Base-by-base conservation (phyloP, 2,888 invertebrate genomes). In the Lasioglossum oenotherae region DNA sequence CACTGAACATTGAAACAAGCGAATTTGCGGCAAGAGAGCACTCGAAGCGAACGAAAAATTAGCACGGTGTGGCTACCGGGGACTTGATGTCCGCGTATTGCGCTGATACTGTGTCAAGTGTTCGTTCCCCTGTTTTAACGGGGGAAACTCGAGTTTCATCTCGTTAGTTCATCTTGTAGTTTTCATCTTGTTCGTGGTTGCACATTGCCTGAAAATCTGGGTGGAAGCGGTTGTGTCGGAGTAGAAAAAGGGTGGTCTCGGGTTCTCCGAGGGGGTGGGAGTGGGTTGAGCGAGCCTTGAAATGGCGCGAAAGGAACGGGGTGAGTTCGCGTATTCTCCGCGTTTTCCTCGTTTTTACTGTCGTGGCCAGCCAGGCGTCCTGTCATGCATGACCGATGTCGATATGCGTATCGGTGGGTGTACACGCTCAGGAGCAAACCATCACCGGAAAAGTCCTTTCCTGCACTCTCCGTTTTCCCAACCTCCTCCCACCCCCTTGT, bases 361-460 rank as follows among this genome's bases (percentile, higher is more conserved):
- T 93, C 94, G 93, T 94, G 94, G 90, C 94, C 94, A 94, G 94
- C 93, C 93, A 94, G 94, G 94, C 94, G 94, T 94, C 92, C 90
- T 92, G 92, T 92, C 93, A 94, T 94, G 94, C 94, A 94, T 94
- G 93, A 93, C 92, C 93, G 94, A 94, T 94, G 93, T 91, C 94
- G 94, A 94, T 94, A 94, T 92, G 93, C 92, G 92, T 93, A 92
- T 89, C 90, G 87, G 91, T 89, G 76, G 64, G 69, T 78, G 64
- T 88, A 93, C 92, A 92, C 87, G 91, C 89, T 89, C 89, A 88
- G 90, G 90, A 92, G 92, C 93, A 92, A 91, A 88, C 86, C 88
- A 78, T 82, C 90, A 84, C 81, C 87, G 87, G 80, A 83, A 88
- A 85, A 86, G 84, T 88, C 88, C 84, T 84, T 84, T 88, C 84